Percentiles rank a stretch among this genome's conserved stretches.
phyloP scores from a whole-genome alignment of 2,113 vertebrate genomes.

The Pelecanus crispus region DNA sequence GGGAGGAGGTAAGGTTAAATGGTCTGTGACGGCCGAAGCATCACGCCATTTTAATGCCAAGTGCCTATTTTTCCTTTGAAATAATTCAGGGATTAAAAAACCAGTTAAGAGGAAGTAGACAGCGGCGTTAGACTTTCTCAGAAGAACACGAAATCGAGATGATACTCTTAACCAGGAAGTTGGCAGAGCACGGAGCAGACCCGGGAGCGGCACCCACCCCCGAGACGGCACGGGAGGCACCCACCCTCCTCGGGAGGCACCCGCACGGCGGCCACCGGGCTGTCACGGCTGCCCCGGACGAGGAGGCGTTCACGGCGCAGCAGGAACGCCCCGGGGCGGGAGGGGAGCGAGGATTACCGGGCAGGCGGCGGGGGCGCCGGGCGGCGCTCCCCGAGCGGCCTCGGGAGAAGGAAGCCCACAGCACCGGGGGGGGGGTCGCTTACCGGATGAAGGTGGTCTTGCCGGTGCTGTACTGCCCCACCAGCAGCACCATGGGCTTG shows the following conservation, averaged over 20 bases:
- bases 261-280: background rate
- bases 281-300: background rate
- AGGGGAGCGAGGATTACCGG: background rate
- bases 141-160: background rate
- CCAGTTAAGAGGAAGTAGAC: background rate
- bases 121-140: background rate
- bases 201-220: background rate
- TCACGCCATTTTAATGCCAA: background rate
- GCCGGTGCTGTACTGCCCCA: conserved; percentile 96
- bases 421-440: background rate
- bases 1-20: background rate
- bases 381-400: background rate
- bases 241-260: background rate
- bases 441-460: conserved; percentile 96
- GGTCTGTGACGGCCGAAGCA: fast-evolving
- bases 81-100: background rate
- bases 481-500: conserved; percentile 95
- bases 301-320: background rate
- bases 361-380: background rate
- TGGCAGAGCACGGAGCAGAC: fast-evolving
- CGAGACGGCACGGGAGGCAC: fast-evolving
- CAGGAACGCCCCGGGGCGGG: background rate
- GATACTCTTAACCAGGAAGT: background rate
- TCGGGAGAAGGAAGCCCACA: background rate
- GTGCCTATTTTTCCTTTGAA: background rate